Evolutionary conservation across 1,140 invertebrate genomes (phyloP).

Genomic region (Ectropis grisescens): DNA sequence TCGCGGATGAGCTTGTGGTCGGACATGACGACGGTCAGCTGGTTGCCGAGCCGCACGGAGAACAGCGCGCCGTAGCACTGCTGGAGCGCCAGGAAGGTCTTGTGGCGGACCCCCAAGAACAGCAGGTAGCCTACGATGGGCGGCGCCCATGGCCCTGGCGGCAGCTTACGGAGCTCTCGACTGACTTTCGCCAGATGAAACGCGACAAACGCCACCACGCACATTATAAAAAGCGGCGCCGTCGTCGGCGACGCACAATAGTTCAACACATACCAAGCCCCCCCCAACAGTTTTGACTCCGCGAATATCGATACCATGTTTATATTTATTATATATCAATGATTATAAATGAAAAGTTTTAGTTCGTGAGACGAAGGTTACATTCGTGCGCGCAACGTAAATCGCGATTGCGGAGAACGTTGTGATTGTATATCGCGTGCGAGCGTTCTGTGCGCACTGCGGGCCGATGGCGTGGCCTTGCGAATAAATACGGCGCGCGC

Average conservation of each 20-base stretch:
- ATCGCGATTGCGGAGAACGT: constrained; percentile 35
- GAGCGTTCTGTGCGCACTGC: constrained; percentile 58
- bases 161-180: constrained; percentile 73
- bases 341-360: constrained; percentile 6
- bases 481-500: constrained; percentile 53
- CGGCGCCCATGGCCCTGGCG: constrained; percentile 88
- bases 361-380: constrained; percentile 30
- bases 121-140: constrained; percentile 87
- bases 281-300: constrained; percentile 56
- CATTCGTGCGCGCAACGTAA: constrained; percentile 42
- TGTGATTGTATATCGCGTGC: constrained; percentile 52
- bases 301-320: constrained; percentile 45
- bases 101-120: constrained; percentile 83
- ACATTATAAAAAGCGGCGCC: constrained; percentile 68
- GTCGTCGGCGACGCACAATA: constrained; percentile 45
- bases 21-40: constrained; percentile 86
- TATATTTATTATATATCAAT: constrained; percentile 26
- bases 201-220: constrained; percentile 41
- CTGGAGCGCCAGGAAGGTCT: constrained; percentile 81
- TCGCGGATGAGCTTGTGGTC: constrained; percentile 88
- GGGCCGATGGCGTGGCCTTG: constrained; percentile 60
- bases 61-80: constrained; percentile 85
- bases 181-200: constrained; percentile 72
- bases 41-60: constrained; percentile 83
- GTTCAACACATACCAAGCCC: constrained; percentile 41